Percentiles rank a stretch among this genome's conserved stretches.
phyloP scores from a whole-genome alignment of 2,113 vertebrate genomes.

The Isurus oxyrinchus region DNA sequence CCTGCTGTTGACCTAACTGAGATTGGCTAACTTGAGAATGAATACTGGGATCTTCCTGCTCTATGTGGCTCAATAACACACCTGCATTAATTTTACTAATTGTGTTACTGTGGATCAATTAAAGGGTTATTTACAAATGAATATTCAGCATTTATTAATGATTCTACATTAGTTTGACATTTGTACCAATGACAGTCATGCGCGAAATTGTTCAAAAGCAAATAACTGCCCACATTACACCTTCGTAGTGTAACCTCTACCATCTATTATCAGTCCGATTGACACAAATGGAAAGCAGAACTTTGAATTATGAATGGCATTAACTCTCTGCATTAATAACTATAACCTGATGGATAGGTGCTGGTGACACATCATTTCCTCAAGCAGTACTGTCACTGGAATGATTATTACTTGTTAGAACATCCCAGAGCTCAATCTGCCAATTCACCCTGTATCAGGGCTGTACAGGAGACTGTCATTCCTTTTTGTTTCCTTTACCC shows the following conservation, averaged over 20 bases:
- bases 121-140: neutral
- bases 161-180: neutral
- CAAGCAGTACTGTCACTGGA: neutral
- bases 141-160: neutral
- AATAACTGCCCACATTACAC: neutral
- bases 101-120: neutral
- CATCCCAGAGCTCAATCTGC: constrained; percentile 5
- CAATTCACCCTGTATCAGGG: neutral
- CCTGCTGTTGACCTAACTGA: neutral
- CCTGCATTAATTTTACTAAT: neutral
- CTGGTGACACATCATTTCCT: neutral
- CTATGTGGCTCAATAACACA: neutral
- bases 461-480: neutral
- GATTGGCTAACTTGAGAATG: neutral
- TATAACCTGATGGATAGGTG: constrained; percentile 1
- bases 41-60: neutral
- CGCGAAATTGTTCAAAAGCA: neutral
- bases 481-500: neutral
- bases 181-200: neutral
- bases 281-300: constrained; percentile 9
- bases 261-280: neutral
- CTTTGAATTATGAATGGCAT: constrained; percentile 29
- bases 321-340: constrained; percentile 24
- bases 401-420: constrained; percentile 19
- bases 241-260: constrained; percentile 9